These are phyloP conservation scores for Oasisia sp. DNA, from an alignment of 2,888 invertebrate genomes.

Conservation along the genomic window DNA sequence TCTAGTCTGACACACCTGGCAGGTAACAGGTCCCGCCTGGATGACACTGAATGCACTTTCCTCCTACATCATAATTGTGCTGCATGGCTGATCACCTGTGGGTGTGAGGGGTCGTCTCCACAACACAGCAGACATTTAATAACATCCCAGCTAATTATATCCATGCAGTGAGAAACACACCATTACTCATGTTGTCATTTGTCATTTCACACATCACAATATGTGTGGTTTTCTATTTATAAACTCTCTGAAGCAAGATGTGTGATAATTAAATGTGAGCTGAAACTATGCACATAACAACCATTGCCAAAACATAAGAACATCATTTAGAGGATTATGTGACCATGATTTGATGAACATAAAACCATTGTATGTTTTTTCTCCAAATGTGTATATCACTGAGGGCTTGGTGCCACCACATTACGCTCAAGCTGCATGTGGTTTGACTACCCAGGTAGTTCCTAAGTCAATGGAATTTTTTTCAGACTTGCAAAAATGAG, in stretches of 20 bases:
- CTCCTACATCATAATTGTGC: background rate
- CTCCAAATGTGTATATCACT: background rate
- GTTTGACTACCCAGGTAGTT: no score
- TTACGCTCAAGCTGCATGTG: no score
- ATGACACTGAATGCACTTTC: background rate
- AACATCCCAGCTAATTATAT: background rate
- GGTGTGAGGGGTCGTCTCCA: background rate
- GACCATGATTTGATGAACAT: no score
- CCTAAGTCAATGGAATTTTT: no score
- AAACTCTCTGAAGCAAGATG: no score
- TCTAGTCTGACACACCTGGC: background rate
- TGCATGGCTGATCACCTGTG: background rate
- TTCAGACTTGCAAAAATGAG: no score
- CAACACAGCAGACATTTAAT: background rate
- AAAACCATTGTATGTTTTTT: no score
- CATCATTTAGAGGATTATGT: no score
- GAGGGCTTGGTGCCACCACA: no score
- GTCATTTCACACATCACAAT: background rate
- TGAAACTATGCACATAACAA: no score
- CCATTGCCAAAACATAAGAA: no score
- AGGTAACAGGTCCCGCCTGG: background rate
- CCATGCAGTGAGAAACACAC: background rate
- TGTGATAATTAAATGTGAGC: background rate
- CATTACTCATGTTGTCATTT: background rate
- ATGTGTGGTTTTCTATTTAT: no score